Base-by-base conservation (phyloP, 2,113 vertebrate species). In the Electrona antarctica region DNA sequence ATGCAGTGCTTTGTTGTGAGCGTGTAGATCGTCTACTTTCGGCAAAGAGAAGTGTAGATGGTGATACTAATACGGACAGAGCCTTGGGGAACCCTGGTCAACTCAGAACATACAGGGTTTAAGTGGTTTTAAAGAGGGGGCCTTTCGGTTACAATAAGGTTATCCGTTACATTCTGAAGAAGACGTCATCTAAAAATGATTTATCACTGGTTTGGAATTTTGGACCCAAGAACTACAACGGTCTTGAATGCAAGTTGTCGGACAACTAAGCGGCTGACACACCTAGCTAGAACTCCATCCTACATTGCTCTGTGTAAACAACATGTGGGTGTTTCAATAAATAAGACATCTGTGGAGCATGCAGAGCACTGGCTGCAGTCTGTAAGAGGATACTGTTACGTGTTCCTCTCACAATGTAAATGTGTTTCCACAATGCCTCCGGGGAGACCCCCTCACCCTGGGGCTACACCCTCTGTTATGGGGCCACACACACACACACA, bases 381-480 rank as follows among this genome's bases (percentile, higher is more conserved):
- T 74, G 11, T 54, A 58, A 11, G 14, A 67, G 67, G 50, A 64
- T 33, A 58, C 68, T 15, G 59, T 79, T 62, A 77, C 48, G 21
- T 28, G 21, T 21, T 74, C 21, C 52, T 50, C 11, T 58, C 48
- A 67, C 55, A 67, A 61, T 73, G 64, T 77, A 41, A 73, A 75
- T 57, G 77, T 12, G 13, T 33, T 28, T 73, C 81, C 81, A 81
- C 12, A 62, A n/a, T 14, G 10, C 33, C 66, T 14, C 47, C 21
- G 7, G 51, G 50, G 58, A 66, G 41, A 15, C 8, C 1, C 51
- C 56, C 64, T 55, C 41, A 6, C 33, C 1, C 57, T 59, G n/a
- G 5, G 57, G 57, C 60, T 61, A 62, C 69, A 10, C 2, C 73
- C 69, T 59, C 55, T 58, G 28, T 57, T 65, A 56, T 21, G 21